phyloP scores from a whole-genome alignment of 2,797 vertebrate genomes.

The Gallinago solitaria region DNA sequence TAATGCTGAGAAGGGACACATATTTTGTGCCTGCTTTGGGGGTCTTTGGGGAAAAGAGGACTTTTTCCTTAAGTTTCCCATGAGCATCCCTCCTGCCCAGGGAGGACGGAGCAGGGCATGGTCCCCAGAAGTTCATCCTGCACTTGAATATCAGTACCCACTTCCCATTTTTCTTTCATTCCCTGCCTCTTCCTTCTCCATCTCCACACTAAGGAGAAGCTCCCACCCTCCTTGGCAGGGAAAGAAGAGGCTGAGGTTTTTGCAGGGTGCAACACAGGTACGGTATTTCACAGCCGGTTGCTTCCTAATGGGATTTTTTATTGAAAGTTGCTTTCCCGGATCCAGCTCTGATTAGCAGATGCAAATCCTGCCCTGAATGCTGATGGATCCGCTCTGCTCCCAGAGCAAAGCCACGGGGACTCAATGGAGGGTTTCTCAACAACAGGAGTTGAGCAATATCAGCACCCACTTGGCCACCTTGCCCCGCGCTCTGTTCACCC shows the following conservation, averaged over 20 bases:
- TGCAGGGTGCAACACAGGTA: conserved; percentile 20
- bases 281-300: conserved; percentile 64
- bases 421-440: background rate
- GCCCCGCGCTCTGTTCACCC: accelerated
- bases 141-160: accelerated
- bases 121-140: accelerated
- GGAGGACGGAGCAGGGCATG: accelerated
- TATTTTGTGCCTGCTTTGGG: background rate
- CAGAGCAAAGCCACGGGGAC: background rate
- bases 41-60: accelerated
- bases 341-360: conserved; percentile 47
- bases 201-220: background rate
- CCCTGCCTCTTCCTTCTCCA: conserved; percentile 9
- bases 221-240: background rate
- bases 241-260: background rate
- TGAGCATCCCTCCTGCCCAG: accelerated
- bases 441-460: accelerated
- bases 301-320: conserved; percentile 62
- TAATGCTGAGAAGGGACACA: accelerated
- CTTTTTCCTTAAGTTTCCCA: background rate
- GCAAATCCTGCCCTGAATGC: conserved; percentile 37
- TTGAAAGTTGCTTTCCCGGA: conserved; percentile 43
- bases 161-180: background rate
- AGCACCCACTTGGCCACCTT: background rate
- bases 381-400: background rate